Percentiles rank a stretch among this genome's conserved stretches.
Conservation (phyloP, 2,888 invertebrate species). For the Lucinisca nassula region DNA sequence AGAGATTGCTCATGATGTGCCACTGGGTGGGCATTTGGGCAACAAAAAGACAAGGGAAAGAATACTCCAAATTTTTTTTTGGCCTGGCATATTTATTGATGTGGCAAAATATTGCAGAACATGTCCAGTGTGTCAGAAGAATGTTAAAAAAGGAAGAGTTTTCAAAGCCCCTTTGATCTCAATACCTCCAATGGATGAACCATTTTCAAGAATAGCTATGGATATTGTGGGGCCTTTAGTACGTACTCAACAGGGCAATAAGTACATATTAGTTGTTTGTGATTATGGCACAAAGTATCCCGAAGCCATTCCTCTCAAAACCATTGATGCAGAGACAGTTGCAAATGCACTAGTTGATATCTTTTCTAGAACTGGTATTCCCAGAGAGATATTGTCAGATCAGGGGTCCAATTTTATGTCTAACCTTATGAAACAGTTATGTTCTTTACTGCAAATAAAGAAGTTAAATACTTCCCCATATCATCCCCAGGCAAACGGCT, state of each 20-base stretch:
- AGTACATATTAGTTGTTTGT: neutral
- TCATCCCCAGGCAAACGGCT: slow-evolving; percentile 12
- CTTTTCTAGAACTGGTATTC: slow-evolving; percentile 9
- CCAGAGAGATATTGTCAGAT: slow-evolving; percentile 2
- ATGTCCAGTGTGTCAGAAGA: slow-evolving; percentile 4
- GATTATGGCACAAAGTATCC: slow-evolving; percentile 17
- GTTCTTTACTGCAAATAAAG: neutral
- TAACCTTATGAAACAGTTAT: slow-evolving; percentile 5
- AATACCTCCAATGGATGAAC: slow-evolving; percentile 12
- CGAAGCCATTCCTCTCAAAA: neutral
- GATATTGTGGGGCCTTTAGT: neutral
- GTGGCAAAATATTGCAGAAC: neutral
- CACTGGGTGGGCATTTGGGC: neutral
- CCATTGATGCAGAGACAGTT: neutral
- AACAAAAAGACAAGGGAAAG: neutral
- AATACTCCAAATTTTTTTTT: neutral
- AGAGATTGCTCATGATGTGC: neutral
- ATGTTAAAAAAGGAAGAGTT: neutral
- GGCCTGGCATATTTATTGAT: slow-evolving; percentile 19
- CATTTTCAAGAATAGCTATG: slow-evolving; percentile 4
- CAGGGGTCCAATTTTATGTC: slow-evolving; percentile 11
- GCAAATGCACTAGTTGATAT: slow-evolving; percentile 5
- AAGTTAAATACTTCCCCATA: slow-evolving; percentile 12
- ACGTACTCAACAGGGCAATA: neutral
- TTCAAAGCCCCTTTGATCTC: neutral